Evolutionary conservation across 2,797 vertebrate genomes (phyloP), one percentile per base, ranked within the genome.

Genomic region (Falco biarmicus): DNA sequence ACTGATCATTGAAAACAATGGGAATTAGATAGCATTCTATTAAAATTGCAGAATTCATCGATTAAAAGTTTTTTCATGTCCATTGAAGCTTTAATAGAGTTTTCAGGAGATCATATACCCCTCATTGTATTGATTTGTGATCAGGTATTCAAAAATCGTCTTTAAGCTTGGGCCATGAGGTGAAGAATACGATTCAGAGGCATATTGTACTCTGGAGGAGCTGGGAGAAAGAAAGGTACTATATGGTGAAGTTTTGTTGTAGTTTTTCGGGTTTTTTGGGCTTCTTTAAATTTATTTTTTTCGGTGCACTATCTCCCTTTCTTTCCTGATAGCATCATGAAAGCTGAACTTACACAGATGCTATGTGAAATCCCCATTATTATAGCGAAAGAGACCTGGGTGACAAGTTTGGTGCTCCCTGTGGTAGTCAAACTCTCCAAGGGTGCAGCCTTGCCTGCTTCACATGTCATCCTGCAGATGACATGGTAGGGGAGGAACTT

Each of bases 401-500:
- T 54, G 26, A 41, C 45, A 77, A 65, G 47, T n/a, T 60, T 39
- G 16, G 29, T 32, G 31, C 43, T 82, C 37, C 14, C 6, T 45
- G 31, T 41, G 70, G 32, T 66, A 66, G 43, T 65, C 11, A 2
- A 39, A 6, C 10, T 20, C 8, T 57, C 41, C 0, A 1, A 56
- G 31, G 57, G 31, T 70, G 14, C 37, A 66, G 43, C 51, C 60
- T 78, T 0, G 0, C 19, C 45, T 65, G 54, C 20, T 53, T 68
- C 48, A 60, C 1, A 1, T 13, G 12, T 12, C 0, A 0, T 26
- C 9, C 29, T 43, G 61, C 19, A 31, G n/a, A 22, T 2, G 16
- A 31, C 15, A 9, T 65, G 32, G 20, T 26, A 43, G 17, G 32
- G 34, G 41, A 54, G 17, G 26, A 66, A 41, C 4, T 54, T 89